Base-by-base conservation (phyloP, 2,888 invertebrate species). In the Agrochola circellaris region DNA sequence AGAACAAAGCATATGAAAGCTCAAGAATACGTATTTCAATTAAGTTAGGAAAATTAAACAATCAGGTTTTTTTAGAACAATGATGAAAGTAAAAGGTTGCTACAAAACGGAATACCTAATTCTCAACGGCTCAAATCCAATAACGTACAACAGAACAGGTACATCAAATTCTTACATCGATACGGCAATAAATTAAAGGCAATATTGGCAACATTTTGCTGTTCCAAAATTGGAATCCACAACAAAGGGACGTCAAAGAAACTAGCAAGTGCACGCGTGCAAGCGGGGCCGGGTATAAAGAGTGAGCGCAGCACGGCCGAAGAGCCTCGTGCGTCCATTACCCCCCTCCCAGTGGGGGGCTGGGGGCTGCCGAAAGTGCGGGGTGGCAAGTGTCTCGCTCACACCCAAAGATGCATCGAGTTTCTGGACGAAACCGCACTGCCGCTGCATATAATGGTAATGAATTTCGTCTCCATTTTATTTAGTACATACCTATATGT, bases 251-350 rank as follows among this genome's bases (percentile, higher is more conserved):
- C 93, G 93, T 94, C 95, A 96, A 96, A 96, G 96, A 96, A 96
- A 96, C 93, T 94, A 94, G 94, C 95, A 95, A 95, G 95, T 95
- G 95, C 94, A 96, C 95, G 96, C 96, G 95, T 95, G 94, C 94
- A 93, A 93, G 94, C 94, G 91, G 84, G 85, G 84, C 82, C 75
- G 85, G 90, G 93, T 94, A 94, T 95, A 95, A 95, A 95, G 95
- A 95, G 94, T 93, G 94, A 92, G 89, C 93, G 93, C 92, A 91
- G 93, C 93, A 94, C 93, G 93, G 93, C 94, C 93, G 94, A 93
- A 93, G 94, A 94, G 95, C 94, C 94, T 94, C 94, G 92, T 96
- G 96, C 96, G 96, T 96, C 96, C 96, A 96, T 96, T 95, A 95
- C 95, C 94, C 94, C 93, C 93, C 86, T 79, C 88, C 89, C 84